Evolutionary conservation across 2,113 vertebrate species (phyloP).

Genomic region (Neogobius melanostomus): DNA sequence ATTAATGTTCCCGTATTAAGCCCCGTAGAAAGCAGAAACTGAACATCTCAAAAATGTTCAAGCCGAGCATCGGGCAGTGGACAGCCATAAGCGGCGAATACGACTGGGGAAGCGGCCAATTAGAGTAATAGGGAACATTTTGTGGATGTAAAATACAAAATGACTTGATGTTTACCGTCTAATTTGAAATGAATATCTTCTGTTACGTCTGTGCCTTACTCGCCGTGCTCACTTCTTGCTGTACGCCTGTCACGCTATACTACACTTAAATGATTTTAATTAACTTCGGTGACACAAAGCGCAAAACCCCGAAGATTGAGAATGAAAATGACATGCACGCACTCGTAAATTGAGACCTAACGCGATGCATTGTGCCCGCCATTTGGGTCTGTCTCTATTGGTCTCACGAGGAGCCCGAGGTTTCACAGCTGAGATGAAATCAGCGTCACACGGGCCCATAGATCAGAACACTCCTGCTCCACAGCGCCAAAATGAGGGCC

Average conservation of each 20-base stretch:
- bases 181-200: too few relatives aligned
- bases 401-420: conserved; percentile 63
- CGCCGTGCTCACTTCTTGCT: too few relatives aligned
- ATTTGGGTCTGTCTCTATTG: conserved; percentile 64
- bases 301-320: conserved; percentile 35
- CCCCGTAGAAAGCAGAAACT: too few relatives aligned
- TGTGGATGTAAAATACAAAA: too few relatives aligned
- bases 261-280: conserved; percentile 25
- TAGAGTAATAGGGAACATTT: too few relatives aligned
- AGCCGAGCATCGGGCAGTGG: too few relatives aligned
- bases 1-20: too few relatives aligned
- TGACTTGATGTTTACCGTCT: too few relatives aligned
- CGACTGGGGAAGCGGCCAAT: too few relatives aligned
- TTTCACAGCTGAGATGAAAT: conserved; percentile 62
- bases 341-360: conserved; percentile 44
- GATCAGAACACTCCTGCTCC: conserved; percentile 50
- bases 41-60: too few relatives aligned
- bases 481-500: conserved; percentile 60
- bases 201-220: too few relatives aligned
- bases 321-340: conserved; percentile 48
- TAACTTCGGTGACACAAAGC: conserved; percentile 60
- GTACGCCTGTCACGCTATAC: background rate
- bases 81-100: too few relatives aligned
- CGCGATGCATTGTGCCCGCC: conserved; percentile 49
- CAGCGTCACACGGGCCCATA: conserved; percentile 42